Evolutionary conservation across 92 coral and sea anemone species (phyloP).

Genomic region (Palythoa grandiflora): DNA sequence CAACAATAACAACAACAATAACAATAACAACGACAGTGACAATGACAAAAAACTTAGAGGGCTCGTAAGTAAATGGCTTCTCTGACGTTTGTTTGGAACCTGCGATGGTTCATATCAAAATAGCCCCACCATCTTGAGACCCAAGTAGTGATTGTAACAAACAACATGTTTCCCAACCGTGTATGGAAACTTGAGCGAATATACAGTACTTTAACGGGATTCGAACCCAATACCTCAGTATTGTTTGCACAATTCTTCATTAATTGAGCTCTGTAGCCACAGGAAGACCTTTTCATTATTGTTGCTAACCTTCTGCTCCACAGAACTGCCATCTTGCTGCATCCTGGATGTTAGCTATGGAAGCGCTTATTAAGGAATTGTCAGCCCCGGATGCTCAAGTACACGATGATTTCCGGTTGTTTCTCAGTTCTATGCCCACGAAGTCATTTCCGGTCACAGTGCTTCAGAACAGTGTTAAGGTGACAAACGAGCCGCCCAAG

Average conservation of each 20-base stretch:
- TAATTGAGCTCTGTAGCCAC: background rate
- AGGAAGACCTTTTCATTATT: background rate
- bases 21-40: too few relatives aligned
- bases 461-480: conserved; percentile 98
- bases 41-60: too few relatives aligned
- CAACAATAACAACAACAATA: too few relatives aligned
- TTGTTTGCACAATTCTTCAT: background rate
- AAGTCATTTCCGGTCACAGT: conserved; percentile 96
- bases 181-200: too few relatives aligned
- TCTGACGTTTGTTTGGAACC: too few relatives aligned
- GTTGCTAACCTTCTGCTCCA: background rate
- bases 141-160: too few relatives aligned
- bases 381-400: conserved; percentile 91
- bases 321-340: conserved; percentile 99
- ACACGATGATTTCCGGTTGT: conserved; percentile 97
- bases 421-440: conserved; percentile 99
- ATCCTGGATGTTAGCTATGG: conserved; percentile 99
- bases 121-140: too few relatives aligned
- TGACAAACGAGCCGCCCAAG: conserved; percentile 98
- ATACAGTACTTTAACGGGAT: too few relatives aligned
- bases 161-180: too few relatives aligned
- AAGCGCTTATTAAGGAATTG: conserved; percentile 82
- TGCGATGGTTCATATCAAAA: too few relatives aligned
- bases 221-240: too few relatives aligned
- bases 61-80: too few relatives aligned